phyloP scores from a whole-genome alignment of 2,797 vertebrate genomes.

The Mormyrus proboscirostris region DNA sequence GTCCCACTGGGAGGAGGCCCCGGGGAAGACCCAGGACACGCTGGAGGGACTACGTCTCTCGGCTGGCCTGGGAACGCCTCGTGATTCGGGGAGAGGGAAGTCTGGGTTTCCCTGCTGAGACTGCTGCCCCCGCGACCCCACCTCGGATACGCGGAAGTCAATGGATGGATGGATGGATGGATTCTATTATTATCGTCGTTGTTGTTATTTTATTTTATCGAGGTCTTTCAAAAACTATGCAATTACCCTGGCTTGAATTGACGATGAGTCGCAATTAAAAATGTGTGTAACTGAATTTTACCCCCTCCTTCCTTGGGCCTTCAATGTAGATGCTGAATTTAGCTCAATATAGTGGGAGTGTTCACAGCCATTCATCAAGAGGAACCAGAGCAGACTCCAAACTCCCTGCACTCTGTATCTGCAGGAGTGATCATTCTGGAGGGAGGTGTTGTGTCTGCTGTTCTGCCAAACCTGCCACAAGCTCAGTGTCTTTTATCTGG shows the following conservation, averaged over 20 bases:
- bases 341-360: background rate
- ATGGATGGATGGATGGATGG: too few relatives aligned
- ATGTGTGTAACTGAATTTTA: background rate
- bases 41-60: too few relatives aligned
- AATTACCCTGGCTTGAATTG: background rate
- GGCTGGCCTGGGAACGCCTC: too few relatives aligned
- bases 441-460: background rate
- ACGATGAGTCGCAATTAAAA: background rate
- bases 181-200: background rate
- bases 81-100: too few relatives aligned
- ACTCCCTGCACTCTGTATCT: background rate
- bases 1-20: too few relatives aligned
- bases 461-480: background rate
- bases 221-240: background rate
- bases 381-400: background rate
- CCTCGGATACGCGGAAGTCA: too few relatives aligned
- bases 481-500: background rate
- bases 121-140: too few relatives aligned
- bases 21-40: too few relatives aligned
- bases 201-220: background rate
- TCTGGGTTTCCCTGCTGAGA: too few relatives aligned
- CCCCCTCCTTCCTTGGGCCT: background rate
- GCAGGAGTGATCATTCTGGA: background rate
- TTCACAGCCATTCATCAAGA: background rate
- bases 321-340: background rate